Conservation (phyloP, 64 coral and sea anemone genomes). For the Platygyra sinensis region DNA sequence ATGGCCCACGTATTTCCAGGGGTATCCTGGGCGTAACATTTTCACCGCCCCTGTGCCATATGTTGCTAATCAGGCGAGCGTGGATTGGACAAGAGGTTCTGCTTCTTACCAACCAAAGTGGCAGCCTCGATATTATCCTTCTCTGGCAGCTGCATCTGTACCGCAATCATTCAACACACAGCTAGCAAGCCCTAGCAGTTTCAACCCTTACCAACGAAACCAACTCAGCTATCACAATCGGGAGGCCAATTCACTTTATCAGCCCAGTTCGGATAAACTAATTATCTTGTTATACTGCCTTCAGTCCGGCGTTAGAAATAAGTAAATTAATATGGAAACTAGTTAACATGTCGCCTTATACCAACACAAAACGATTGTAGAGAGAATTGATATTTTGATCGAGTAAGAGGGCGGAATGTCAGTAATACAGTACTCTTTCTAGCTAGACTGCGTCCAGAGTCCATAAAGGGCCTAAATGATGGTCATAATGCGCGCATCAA, state of each 20-base stretch:
- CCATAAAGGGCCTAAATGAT: too few species aligned
- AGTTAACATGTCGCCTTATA: too few species aligned
- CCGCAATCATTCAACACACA: not conserved
- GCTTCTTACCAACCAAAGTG: not conserved
- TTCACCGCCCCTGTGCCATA: not conserved
- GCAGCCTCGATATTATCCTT: conserved; percentile 1
- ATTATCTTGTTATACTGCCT: too few species aligned
- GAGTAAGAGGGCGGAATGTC: too few species aligned
- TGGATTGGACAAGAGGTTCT: not conserved
- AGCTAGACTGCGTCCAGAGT: too few species aligned
- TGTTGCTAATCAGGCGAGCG: not conserved
- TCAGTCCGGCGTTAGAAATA: too few species aligned
- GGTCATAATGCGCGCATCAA: too few species aligned
- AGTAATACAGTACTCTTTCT: too few species aligned
- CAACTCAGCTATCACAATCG: not conserved
- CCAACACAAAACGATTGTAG: too few species aligned
- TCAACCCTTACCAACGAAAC: not conserved
- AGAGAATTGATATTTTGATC: too few species aligned
- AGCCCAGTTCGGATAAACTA: too few species aligned
- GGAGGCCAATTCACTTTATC: conserved; percentile 4
- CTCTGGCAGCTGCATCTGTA: not conserved
- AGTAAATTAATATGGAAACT: too few species aligned
- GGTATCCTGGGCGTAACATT: not conserved
- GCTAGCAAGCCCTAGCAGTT: not conserved
- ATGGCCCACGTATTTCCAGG: not conserved